These are phyloP conservation scores for Leptobrachium ailaonicum DNA, from an alignment of 2,113 vertebrate species.

Conservation along the genomic window DNA sequence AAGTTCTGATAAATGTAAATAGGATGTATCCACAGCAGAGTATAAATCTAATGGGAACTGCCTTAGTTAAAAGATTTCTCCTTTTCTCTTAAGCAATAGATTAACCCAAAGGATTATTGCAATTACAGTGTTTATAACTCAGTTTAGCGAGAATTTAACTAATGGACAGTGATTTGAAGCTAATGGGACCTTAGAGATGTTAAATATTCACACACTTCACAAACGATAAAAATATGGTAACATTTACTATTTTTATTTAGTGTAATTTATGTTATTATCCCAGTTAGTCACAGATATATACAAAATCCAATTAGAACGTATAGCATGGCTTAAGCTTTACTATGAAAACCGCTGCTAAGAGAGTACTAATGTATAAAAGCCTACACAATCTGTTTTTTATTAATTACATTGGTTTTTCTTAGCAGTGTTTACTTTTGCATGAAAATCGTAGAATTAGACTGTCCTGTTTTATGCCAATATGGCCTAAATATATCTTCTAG, in stretches of 20 bases:
- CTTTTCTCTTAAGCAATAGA: constrained; percentile 30
- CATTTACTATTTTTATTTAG: constrained; percentile 12
- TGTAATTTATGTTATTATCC: neutral
- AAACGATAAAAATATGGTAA: constrained; percentile 15
- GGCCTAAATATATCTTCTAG: too few species aligned
- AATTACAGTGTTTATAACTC: constrained; percentile 57
- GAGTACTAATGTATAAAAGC: too few species aligned
- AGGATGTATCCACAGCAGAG: constrained; percentile 33
- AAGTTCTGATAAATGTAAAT: constrained; percentile 48
- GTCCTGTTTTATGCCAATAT: too few species aligned
- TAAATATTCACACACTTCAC: constrained; percentile 49
- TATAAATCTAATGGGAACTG: constrained; percentile 41
- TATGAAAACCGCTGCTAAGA: too few species aligned
- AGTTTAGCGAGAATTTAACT: constrained; percentile 53
- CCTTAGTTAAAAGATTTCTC: constrained; percentile 42
- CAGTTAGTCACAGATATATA: neutral
- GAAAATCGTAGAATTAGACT: too few species aligned
- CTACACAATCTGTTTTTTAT: too few species aligned
- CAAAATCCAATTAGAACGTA: too few species aligned
- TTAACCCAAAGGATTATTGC: constrained; percentile 53
- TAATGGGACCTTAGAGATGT: constrained; percentile 53
- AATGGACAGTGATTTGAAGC: constrained; percentile 54
- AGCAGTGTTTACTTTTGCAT: too few species aligned
- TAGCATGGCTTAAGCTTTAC: too few species aligned
- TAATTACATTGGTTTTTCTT: too few species aligned